These are phyloP conservation scores for Pteromalus puparum DNA, from an alignment of 1,140 invertebrate genomes.

Conservation along the genomic window DNA sequence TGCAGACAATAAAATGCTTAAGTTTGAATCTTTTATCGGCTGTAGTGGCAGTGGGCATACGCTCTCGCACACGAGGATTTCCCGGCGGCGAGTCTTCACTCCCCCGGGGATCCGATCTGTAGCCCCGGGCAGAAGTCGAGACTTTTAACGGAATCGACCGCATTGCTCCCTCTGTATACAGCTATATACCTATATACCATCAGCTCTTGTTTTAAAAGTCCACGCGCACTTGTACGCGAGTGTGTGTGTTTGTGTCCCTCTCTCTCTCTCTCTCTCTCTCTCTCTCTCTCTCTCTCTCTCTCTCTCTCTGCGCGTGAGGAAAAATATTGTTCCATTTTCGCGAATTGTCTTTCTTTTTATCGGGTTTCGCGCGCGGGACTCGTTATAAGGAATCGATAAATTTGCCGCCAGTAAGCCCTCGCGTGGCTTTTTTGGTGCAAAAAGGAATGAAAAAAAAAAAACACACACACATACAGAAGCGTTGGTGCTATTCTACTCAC, in stretches of 20 bases:
- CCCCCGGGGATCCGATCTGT: neutral
- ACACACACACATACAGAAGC: neutral
- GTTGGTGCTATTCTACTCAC: constrained; percentile 5
- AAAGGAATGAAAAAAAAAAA: neutral
- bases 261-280: no score
- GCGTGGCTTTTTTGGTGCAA: neutral
- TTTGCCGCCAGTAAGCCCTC: neutral
- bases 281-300: no score
- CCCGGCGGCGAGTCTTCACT: neutral
- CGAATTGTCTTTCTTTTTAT: neutral
- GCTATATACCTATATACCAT: no score
- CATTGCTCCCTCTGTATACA: neutral
- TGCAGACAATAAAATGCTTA: constrained; percentile 5
- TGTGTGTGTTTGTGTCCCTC: neutral
- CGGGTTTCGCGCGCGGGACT: neutral
- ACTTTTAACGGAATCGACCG: constrained; percentile 14
- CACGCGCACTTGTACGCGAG: no score
- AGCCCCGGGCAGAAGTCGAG: constrained; percentile 3
- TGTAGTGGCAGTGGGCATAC: neutral
- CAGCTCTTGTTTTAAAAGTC: neutral
- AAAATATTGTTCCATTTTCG: constrained; percentile 6
- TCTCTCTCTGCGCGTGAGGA: neutral
- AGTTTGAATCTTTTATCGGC: constrained; percentile 32
- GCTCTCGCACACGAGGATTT: neutral
- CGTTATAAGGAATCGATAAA: neutral